These are phyloP conservation scores for Troides helena DNA, from an alignment of 2,888 invertebrate genomes.

Conservation along the genomic window DNA sequence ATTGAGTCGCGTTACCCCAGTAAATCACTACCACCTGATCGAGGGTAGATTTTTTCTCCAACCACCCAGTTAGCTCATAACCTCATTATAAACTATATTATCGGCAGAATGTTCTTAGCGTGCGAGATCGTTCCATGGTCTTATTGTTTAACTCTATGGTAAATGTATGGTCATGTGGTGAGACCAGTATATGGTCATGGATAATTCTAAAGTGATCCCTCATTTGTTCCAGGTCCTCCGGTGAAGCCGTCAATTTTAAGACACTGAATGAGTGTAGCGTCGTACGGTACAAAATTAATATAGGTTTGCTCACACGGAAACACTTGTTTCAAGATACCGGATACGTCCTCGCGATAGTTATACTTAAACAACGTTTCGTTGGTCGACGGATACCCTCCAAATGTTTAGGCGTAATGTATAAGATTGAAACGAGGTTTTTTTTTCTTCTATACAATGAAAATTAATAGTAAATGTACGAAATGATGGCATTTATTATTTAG, in stretches of 20 bases:
- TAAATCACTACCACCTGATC: no score
- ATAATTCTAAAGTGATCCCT: neutral
- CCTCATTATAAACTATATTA: no score
- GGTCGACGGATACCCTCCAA: slow-evolving; percentile 53
- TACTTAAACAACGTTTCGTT: slow-evolving; percentile 36
- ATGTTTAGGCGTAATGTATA: slow-evolving; percentile 35
- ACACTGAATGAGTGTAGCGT: slow-evolving; percentile 46
- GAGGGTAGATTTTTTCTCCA: no score
- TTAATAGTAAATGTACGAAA: slow-evolving; percentile 6
- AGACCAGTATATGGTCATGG: no score
- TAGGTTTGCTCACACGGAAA: slow-evolving; percentile 52
- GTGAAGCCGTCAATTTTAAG: slow-evolving; percentile 58
- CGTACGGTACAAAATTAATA: slow-evolving; percentile 21
- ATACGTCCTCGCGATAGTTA: slow-evolving; percentile 69
- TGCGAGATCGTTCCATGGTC: no score
- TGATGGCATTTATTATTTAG: slow-evolving; percentile 23
- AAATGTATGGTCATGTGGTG: no score
- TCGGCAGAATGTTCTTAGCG: no score
- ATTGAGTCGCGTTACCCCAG: no score
- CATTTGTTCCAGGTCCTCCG: slow-evolving; percentile 50
- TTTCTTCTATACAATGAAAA: slow-evolving; percentile 4
- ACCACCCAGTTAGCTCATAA: no score
- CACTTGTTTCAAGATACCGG: slow-evolving; percentile 50
- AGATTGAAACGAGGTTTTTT: slow-evolving; percentile 1
- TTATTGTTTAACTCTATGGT: no score